Percentiles rank a stretch among this genome's conserved stretches.
Evolutionary conservation across 1,140 invertebrate genomes (phyloP).

Genomic region (Heterodera carotae): DNA sequence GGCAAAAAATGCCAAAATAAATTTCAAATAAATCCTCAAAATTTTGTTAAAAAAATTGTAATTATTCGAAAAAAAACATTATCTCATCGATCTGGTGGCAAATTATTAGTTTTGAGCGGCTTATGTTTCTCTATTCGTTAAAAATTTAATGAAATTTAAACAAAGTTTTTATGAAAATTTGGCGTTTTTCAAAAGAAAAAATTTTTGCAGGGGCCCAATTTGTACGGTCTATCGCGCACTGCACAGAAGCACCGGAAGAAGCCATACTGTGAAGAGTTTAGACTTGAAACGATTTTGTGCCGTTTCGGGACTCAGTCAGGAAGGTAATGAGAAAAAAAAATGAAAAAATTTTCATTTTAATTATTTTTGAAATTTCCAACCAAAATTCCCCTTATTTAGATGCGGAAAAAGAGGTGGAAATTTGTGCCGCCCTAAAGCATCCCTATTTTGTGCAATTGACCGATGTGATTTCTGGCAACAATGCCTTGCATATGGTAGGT

Average conservation of each 20-base stretch:
- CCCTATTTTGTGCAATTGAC: slow-evolving; percentile 95
- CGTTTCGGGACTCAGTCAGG: slow-evolving; percentile 53
- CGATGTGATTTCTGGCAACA: slow-evolving; percentile 96
- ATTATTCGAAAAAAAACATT: too few relatives aligned
- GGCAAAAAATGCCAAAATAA: too few relatives aligned
- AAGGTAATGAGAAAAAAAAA: slow-evolving; percentile 46
- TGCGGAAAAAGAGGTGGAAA: slow-evolving; percentile 93
- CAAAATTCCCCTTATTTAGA: slow-evolving; percentile 70
- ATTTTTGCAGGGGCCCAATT: slow-evolving; percentile 84
- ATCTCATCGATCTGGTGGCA: too few relatives aligned
- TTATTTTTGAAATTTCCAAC: neutral
- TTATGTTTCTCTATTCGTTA: too few relatives aligned
- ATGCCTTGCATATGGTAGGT: slow-evolving; percentile 90
- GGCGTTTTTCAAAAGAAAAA: too few relatives aligned
- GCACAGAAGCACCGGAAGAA: slow-evolving; percentile 87
- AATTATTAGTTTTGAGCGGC: too few relatives aligned
- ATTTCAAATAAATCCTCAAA: too few relatives aligned
- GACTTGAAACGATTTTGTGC: slow-evolving; percentile 74
- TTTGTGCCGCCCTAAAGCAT: slow-evolving; percentile 98
- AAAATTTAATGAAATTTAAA: slow-evolving; percentile 56
- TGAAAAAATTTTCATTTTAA: neutral
- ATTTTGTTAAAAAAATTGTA: too few relatives aligned
- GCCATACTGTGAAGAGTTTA: slow-evolving; percentile 97
- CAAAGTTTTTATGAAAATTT: too few relatives aligned
- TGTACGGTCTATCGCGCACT: slow-evolving; percentile 92